Percentiles rank a stretch among this genome's conserved stretches.
Conservation (phyloP, 2,113 vertebrate species). For the Corydoras maculifer region DNA sequence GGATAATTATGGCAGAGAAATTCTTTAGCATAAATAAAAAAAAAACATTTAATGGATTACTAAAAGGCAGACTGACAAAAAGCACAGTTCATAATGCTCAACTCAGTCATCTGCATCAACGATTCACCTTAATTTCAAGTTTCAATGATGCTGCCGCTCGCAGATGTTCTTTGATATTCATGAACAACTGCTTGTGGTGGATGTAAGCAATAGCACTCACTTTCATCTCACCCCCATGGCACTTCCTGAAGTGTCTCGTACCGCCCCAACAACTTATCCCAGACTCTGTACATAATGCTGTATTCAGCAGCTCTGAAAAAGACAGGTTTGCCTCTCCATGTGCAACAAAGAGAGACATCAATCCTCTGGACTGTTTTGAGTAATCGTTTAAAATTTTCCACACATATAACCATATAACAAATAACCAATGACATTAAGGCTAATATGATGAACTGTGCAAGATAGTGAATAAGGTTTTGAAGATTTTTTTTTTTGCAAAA, state of each 20-base stretch:
- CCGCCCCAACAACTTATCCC: slow-evolving; percentile 57
- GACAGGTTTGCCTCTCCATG: too few relatives aligned
- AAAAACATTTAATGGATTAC: too few relatives aligned
- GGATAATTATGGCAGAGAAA: too few relatives aligned
- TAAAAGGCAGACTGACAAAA: too few relatives aligned
- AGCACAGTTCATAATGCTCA: too few relatives aligned
- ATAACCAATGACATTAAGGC: slow-evolving; percentile 32
- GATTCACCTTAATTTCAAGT: too few relatives aligned
- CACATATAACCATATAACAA: slow-evolving; percentile 35
- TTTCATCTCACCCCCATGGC: slow-evolving; percentile 70
- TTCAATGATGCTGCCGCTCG: not conserved
- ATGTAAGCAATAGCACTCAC: slow-evolving; percentile 64
- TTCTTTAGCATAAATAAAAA: too few relatives aligned
- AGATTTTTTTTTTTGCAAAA: slow-evolving; percentile 4
- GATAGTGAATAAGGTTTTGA: slow-evolving; percentile 10
- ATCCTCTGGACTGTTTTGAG: too few relatives aligned
- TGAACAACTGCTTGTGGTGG: slow-evolving; percentile 70
- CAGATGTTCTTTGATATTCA: slow-evolving; percentile 79
- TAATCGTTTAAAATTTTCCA: slow-evolving; percentile 4
- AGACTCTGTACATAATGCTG: slow-evolving; percentile 45
- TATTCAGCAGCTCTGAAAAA: slow-evolving; percentile 41
- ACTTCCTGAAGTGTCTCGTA: slow-evolving; percentile 62
- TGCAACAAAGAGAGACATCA: too few relatives aligned
- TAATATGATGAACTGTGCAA: slow-evolving; percentile 25
- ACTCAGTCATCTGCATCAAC: too few relatives aligned